These are phyloP conservation scores for Potorous gilbertii DNA, from an alignment of 2,797 vertebrate species.

Conservation along the genomic window DNA sequence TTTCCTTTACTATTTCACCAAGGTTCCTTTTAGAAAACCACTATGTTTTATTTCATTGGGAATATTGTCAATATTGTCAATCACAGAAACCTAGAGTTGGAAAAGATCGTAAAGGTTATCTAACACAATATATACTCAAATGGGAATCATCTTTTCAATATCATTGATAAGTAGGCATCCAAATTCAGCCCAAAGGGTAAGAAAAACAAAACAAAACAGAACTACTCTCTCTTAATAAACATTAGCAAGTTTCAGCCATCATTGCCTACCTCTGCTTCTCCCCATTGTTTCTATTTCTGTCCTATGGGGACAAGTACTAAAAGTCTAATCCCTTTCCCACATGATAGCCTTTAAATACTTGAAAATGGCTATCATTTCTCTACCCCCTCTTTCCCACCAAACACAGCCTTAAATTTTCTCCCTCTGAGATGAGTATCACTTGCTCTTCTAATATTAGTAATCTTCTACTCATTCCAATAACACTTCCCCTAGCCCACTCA, in stretches of 20 bases:
- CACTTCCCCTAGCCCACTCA: not conserved
- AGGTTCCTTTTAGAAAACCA: slow-evolving; percentile 37
- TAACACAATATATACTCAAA: too few species aligned
- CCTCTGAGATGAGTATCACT: not conserved
- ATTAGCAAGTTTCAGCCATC: not conserved
- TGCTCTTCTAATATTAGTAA: not conserved
- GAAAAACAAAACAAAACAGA: too few species aligned
- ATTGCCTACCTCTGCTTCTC: not conserved
- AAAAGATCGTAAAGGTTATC: not conserved
- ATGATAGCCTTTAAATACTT: too few species aligned
- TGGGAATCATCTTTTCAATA: too few species aligned
- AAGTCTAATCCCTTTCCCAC: not conserved
- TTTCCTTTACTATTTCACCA: slow-evolving; percentile 45
- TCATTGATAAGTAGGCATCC: too few species aligned
- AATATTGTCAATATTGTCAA: not conserved
- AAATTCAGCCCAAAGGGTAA: too few species aligned
- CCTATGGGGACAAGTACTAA: not conserved
- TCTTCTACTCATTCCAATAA: not conserved
- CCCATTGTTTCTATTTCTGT: not conserved
- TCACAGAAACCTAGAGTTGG: not conserved
- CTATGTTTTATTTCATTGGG: not conserved
- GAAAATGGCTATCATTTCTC: not conserved
- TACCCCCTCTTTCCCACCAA: not conserved
- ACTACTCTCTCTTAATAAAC: not conserved
- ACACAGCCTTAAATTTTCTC: not conserved